Evolutionary conservation across 2,113 vertebrate genomes (phyloP).

Genomic region (Aramus guarauna): DNA sequence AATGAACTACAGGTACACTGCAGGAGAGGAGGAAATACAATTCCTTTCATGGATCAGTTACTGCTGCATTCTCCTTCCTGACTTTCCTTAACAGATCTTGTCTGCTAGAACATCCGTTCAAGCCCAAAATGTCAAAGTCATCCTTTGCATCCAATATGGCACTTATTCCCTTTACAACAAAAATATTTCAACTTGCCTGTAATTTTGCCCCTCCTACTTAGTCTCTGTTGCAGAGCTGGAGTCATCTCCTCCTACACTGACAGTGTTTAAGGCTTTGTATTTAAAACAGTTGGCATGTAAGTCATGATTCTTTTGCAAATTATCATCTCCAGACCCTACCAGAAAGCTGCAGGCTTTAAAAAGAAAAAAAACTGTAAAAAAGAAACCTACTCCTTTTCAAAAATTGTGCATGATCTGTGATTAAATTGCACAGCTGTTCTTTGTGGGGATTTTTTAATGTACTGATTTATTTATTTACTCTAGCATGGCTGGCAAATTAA

Average conservation of each 20-base stretch:
- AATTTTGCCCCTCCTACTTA: slow-evolving; percentile 14
- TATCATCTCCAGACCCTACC: slow-evolving; percentile 33
- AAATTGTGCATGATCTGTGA: neutral
- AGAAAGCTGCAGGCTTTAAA: slow-evolving; percentile 4
- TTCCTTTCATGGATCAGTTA: neutral
- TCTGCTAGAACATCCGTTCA: neutral
- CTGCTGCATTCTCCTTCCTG: neutral
- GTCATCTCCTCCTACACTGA: slow-evolving; percentile 55
- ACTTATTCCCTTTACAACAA: neutral
- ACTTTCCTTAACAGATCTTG: neutral
- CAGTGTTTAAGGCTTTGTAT: slow-evolving; percentile 59
- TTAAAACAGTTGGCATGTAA: slow-evolving; percentile 53
- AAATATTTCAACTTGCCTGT: slow-evolving; percentile 1
- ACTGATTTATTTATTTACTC: neutral
- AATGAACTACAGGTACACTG: neutral
- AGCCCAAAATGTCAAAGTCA: neutral
- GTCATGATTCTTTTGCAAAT: slow-evolving; percentile 57
- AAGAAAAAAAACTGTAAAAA: neutral
- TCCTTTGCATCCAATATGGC: neutral
- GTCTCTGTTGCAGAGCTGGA: slow-evolving; percentile 41
- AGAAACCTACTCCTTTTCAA: neutral
- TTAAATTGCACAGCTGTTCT: neutral
- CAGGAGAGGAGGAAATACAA: neutral
- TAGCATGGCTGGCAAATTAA: neutral
- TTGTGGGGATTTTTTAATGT: neutral